These are phyloP conservation scores for Taxidea taxus DNA, from an alignment of 2,113 vertebrate species.

Conservation along the genomic window DNA sequence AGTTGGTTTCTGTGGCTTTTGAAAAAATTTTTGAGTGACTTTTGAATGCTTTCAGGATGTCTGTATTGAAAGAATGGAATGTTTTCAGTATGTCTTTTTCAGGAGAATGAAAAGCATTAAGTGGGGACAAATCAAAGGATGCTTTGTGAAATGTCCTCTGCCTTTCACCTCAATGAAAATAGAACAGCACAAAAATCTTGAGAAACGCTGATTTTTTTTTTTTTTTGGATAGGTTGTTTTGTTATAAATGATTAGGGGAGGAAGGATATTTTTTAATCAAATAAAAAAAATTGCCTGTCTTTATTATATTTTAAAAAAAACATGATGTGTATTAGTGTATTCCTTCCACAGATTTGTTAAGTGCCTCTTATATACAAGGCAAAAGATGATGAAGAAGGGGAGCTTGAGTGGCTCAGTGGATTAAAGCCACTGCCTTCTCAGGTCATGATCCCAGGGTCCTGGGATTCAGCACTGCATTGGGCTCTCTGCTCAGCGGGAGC, in stretches of 20 bases:
- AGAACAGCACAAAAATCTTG: slow-evolving; percentile 3
- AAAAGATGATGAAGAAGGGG: background rate
- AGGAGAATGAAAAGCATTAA: background rate
- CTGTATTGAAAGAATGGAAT: slow-evolving; percentile 15
- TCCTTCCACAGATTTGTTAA: background rate
- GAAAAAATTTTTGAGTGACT: background rate
- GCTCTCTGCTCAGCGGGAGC: too few relatives aligned
- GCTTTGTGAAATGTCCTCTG: background rate
- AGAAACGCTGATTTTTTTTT: background rate
- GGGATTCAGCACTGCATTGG: too few relatives aligned
- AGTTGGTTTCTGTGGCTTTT: background rate
- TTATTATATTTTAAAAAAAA: slow-evolving; percentile 36
- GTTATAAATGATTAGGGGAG: background rate
- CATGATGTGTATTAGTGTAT: background rate
- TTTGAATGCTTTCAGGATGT: background rate
- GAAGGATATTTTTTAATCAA: background rate
- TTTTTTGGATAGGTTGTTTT: background rate
- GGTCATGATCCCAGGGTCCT: too few relatives aligned
- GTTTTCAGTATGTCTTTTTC: background rate
- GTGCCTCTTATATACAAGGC: background rate
- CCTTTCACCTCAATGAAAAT: background rate
- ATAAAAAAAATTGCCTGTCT: background rate
- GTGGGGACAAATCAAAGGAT: background rate
- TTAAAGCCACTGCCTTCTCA: too few relatives aligned
- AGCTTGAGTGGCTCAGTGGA: too few relatives aligned